These are phyloP conservation scores for Megathymus violae DNA, from an alignment of 1,140 invertebrate genomes.

Conservation along the genomic window DNA sequence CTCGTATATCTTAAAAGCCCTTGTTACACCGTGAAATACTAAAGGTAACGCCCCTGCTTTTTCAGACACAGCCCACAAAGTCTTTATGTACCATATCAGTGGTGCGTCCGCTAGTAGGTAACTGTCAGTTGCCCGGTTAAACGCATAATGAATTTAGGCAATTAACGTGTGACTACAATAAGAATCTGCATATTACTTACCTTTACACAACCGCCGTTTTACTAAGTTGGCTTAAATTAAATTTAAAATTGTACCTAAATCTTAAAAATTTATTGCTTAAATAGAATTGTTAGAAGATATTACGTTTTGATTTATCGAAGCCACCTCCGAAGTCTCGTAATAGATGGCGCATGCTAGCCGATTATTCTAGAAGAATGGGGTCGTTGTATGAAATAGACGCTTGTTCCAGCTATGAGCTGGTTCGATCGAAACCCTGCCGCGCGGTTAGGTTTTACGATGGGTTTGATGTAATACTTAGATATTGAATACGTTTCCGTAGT, in stretches of 20 bases:
- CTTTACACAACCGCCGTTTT: no score
- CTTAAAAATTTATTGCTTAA: conserved; percentile 22
- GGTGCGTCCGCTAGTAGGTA: no score
- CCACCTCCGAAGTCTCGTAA: conserved; percentile 12
- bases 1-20: no score
- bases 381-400: conserved; percentile 20
- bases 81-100: no score
- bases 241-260: conserved; percentile 20
- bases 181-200: no score
- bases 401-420: conserved; percentile 9
- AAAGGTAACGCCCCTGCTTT: no score
- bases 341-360: conserved; percentile 19
- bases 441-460: conserved; percentile 22
- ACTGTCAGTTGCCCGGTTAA: no score
- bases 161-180: no score
- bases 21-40: no score
- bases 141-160: no score
- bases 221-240: conserved; percentile 2
- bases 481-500: no score
- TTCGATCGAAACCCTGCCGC: neutral
- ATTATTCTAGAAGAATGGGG: conserved; percentile 31
- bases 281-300: conserved; percentile 21
- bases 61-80: no score
- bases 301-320: conserved; percentile 22
- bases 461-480: conserved; percentile 6